A percentile compares a stretch with the other conserved stretches of the same genome.
Conservation (phyloP, 2,888 invertebrate genomes). For the Aromia moschata region DNA sequence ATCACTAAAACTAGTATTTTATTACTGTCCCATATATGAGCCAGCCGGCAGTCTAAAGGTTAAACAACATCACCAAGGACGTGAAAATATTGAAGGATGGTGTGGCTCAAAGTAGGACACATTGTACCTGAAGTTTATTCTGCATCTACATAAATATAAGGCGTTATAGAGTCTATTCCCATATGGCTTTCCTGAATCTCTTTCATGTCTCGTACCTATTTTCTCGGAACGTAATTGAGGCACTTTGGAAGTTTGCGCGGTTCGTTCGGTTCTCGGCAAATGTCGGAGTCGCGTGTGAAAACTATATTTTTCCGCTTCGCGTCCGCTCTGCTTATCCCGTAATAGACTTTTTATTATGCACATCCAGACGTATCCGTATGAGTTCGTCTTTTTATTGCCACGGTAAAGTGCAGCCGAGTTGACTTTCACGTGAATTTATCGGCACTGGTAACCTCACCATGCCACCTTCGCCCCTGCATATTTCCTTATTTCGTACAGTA, state of each 20-base stretch:
- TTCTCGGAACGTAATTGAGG: slow-evolving; percentile 14
- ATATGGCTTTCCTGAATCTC: too few species aligned
- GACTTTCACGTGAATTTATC: slow-evolving; percentile 16
- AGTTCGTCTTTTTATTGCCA: slow-evolving; percentile 14
- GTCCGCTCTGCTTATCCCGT: slow-evolving; percentile 7
- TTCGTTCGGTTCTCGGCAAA: slow-evolving; percentile 15
- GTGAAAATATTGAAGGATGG: too few species aligned
- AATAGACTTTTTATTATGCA: slow-evolving; percentile 21
- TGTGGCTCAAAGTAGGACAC: too few species aligned
- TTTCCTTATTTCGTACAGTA: neutral
- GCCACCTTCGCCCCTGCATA: neutral
- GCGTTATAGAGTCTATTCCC: too few species aligned
- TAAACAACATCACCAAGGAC: too few species aligned
- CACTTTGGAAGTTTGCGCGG: slow-evolving; percentile 10
- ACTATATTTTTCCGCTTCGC: slow-evolving; percentile 15
- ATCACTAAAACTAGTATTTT: too few species aligned
- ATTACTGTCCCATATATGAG: too few species aligned
- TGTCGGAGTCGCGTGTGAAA: slow-evolving; percentile 28
- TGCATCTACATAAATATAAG: too few species aligned
- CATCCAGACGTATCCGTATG: slow-evolving; percentile 20
- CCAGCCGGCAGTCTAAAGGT: too few species aligned
- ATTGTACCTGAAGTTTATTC: too few species aligned
- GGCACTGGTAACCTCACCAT: neutral
- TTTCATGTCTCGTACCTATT: slow-evolving; percentile 8
- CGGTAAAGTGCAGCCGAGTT: slow-evolving; percentile 12